Conservation (phyloP, 1,140 invertebrate genomes). For the Lanistes nyassanus region DNA sequence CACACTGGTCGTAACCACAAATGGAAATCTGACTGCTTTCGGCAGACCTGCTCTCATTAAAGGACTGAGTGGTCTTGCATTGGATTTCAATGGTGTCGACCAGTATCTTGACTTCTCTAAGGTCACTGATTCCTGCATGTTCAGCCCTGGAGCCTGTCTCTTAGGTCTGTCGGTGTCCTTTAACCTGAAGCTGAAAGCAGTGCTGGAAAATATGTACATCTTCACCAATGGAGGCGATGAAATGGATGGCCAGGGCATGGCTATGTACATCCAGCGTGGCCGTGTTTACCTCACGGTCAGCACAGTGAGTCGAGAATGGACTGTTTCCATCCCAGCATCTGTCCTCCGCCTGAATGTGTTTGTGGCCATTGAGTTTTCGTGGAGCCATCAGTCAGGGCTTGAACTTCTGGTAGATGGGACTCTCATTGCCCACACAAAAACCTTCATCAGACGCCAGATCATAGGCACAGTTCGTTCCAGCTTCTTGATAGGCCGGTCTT, state of each 20-base stretch:
- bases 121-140: conserved; percentile 32
- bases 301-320: conserved; percentile 43
- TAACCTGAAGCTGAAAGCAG: conserved; percentile 26
- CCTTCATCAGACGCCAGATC: conserved; percentile 31
- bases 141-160: conserved; percentile 37
- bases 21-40: conserved; percentile 30
- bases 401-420: conserved; percentile 39
- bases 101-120: conserved; percentile 33
- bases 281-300: conserved; percentile 39
- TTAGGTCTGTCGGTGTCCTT: conserved; percentile 44
- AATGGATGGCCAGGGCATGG: conserved; percentile 38
- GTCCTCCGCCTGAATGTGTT: conserved; percentile 28
- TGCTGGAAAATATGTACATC: conserved; percentile 47
- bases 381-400: conserved; percentile 46
- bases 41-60: conserved; percentile 31
- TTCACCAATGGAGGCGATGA: conserved; percentile 49
- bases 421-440: conserved; percentile 33
- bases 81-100: conserved; percentile 36
- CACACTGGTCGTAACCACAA: conserved; percentile 30
- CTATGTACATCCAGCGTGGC: conserved; percentile 38
- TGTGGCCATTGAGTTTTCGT: conserved; percentile 37
- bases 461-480: background rate
- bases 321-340: conserved; percentile 28
- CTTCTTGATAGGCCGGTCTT: conserved; percentile 36
- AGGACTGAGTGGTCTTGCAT: conserved; percentile 20